A percentile compares a stretch with the other conserved stretches of the same genome.
These are phyloP conservation scores for Sigmodon hispidus DNA, from an alignment of 2,113 vertebrate genomes.

Conservation along the genomic window DNA sequence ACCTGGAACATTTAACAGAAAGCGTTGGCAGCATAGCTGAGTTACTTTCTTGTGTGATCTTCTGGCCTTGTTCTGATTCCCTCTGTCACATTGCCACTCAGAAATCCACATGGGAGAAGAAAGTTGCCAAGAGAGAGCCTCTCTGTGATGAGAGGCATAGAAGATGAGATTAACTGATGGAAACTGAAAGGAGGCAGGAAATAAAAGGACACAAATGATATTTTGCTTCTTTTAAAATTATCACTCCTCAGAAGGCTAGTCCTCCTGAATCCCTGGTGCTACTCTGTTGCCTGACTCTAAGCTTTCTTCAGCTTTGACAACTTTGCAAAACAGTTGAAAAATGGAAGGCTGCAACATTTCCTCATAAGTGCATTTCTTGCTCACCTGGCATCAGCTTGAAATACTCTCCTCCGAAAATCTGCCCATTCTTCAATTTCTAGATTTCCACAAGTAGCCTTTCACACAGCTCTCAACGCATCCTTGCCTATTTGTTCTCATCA, in stretches of 20 bases:
- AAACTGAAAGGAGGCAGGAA: background rate
- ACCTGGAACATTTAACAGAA: background rate
- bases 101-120: background rate
- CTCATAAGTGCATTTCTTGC: rapidly evolving
- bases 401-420: background rate
- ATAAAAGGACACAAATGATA: background rate
- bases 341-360: background rate
- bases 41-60: background rate
- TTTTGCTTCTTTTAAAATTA: slow-evolving; percentile 24
- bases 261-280: background rate
- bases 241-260: background rate
- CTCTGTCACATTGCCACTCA: background rate
- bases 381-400: rapidly evolving
- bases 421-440: background rate
- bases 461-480: background rate
- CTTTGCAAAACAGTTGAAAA: background rate
- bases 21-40: background rate
- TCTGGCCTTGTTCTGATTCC: background rate
- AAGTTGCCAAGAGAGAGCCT: background rate
- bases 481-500: background rate
- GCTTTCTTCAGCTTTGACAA: background rate
- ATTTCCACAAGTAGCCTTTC: background rate
- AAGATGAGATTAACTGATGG: background rate
- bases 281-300: background rate
- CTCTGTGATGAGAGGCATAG: background rate